phyloP scores from a whole-genome alignment of 2,113 vertebrate genomes.

The Catharus minimus region DNA sequence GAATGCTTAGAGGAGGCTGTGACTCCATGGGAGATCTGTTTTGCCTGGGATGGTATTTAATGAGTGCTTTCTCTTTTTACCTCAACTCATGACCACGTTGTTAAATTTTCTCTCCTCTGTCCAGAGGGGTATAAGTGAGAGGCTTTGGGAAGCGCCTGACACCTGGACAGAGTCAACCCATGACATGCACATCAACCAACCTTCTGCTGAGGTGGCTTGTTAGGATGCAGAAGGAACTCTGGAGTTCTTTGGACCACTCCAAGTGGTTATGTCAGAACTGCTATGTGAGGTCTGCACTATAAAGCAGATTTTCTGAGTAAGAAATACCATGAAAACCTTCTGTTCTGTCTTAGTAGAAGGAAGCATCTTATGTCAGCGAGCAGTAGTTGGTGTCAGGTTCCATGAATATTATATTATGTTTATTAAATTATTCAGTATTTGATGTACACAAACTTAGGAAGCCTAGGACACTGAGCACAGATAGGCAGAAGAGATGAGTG shows the following conservation, averaged over 20 bases:
- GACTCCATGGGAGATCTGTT: neutral
- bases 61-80: neutral
- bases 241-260: neutral
- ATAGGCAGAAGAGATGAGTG: neutral
- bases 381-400: neutral
- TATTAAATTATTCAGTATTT: neutral
- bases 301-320: neutral
- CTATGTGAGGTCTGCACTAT: neutral
- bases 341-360: neutral
- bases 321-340: neutral
- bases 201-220: neutral
- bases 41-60: neutral
- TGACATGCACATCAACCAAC: neutral
- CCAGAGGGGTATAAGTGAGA: neutral
- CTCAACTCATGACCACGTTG: neutral
- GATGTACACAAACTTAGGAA: neutral
- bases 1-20: neutral
- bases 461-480: neutral
- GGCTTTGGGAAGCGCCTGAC: neutral
- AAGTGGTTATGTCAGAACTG: neutral
- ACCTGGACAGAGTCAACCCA: neutral
- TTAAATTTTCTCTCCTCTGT: neutral
- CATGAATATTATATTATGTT: neutral
- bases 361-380: neutral
- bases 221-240: neutral